phyloP scores from a whole-genome alignment of 2,888 invertebrate species.

The Ditula angustiorana region DNA sequence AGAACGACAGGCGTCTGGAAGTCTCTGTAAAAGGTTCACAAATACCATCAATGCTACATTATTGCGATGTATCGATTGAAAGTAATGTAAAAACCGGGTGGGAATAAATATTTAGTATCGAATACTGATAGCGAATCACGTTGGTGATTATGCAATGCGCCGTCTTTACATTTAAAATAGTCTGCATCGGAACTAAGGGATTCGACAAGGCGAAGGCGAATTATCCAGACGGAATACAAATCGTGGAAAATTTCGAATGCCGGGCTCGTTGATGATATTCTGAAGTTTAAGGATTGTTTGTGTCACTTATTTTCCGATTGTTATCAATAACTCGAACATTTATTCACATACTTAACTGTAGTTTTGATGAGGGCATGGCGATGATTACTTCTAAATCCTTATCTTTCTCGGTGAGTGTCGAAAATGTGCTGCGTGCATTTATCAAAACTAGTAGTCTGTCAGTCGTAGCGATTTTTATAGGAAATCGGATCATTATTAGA shows the following conservation, averaged over 20 bases:
- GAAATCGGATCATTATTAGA: background rate
- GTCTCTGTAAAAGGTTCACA: conserved; percentile 8
- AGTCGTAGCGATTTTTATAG: background rate
- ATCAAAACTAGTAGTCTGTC: too few species aligned
- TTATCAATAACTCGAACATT: conserved; percentile 33
- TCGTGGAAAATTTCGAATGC: conserved; percentile 79
- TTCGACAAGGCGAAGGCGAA: conserved; percentile 67
- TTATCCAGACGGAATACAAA: conserved; percentile 81
- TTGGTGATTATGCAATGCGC: conserved; percentile 82
- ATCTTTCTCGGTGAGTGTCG: background rate
- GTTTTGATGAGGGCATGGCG: background rate
- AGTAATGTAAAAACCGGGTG: conserved; percentile 66
- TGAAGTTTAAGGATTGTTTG: conserved; percentile 54
- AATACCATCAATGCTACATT: conserved; percentile 54
- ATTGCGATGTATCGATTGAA: conserved; percentile 62
- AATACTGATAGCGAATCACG: conserved; percentile 80
- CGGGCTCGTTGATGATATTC: conserved; percentile 66
- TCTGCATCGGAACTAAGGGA: conserved; percentile 79
- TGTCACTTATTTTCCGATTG: conserved; percentile 42
- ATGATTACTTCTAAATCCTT: background rate
- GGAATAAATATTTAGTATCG: conserved; percentile 80
- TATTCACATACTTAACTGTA: conserved; percentile 19
- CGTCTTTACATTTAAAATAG: conserved; percentile 82
- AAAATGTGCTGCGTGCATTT: background rate
- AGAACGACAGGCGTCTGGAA: conserved; percentile 9